phyloP scores from a whole-genome alignment of 2,113 vertebrate genomes.

The Pteruthius melanotis region DNA sequence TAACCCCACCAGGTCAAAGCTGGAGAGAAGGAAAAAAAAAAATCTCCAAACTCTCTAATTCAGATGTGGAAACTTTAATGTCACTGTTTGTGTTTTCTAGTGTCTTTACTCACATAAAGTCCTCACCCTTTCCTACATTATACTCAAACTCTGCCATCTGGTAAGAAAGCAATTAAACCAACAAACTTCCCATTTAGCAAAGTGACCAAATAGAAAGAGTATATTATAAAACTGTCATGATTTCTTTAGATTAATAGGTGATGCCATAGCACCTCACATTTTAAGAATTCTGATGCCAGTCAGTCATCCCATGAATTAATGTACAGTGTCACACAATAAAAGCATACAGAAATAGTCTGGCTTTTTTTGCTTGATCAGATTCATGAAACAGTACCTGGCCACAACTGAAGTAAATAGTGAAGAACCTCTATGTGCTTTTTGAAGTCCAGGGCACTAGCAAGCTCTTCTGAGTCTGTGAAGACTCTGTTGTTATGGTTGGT shows the following conservation, averaged over 20 bases:
- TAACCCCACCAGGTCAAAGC: neutral
- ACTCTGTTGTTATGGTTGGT: slow-evolving; percentile 89
- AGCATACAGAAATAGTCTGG: neutral
- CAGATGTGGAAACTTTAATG: neutral
- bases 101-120: neutral
- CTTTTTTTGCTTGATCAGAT: neutral
- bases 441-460: slow-evolving; percentile 96
- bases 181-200: neutral
- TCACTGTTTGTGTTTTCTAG: neutral
- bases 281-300: neutral
- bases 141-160: neutral
- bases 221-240: neutral
- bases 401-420: slow-evolving; percentile 95
- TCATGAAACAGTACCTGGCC: slow-evolving; percentile 85
- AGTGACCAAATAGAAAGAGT: neutral
- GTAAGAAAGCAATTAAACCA: neutral
- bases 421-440: slow-evolving; percentile 99
- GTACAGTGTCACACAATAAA: neutral
- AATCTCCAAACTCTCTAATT: neutral
- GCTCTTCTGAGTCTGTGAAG: slow-evolving; percentile 95
- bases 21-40: neutral
- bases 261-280: neutral
- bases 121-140: neutral
- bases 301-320: neutral
- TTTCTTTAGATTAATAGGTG: neutral